Percentiles rank a stretch among this genome's conserved stretches.
phyloP scores from a whole-genome alignment of 2,113 vertebrate species.

The Hippolais icterina region DNA sequence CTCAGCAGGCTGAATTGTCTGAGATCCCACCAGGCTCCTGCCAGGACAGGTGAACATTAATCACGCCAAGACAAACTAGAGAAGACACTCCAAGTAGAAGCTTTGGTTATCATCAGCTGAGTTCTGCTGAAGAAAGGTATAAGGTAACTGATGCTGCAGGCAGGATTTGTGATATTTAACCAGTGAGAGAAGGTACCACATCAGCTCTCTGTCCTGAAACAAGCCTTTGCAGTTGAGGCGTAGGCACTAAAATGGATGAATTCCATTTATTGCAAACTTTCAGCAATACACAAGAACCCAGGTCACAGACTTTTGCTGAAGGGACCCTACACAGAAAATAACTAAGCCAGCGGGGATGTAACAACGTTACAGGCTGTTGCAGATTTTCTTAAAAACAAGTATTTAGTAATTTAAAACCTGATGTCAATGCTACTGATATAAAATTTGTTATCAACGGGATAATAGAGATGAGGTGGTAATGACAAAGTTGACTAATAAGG shows the following conservation, averaged over 20 bases:
- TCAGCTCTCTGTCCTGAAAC: not conserved
- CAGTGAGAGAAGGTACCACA: not conserved
- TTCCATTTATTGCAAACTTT: not conserved
- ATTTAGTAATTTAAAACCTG: not conserved
- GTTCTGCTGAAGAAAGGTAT: not conserved
- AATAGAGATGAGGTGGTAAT: not conserved
- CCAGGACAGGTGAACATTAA: not conserved
- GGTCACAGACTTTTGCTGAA: not conserved
- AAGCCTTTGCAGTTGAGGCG: not conserved
- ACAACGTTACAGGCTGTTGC: not conserved
- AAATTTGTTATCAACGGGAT: not conserved
- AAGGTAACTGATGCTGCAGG: not conserved
- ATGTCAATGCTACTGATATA: not conserved
- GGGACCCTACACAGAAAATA: not conserved
- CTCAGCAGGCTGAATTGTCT: not conserved
- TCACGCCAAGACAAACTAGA: not conserved
- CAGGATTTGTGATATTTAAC: not conserved
- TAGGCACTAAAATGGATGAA: not conserved
- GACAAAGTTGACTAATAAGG: not conserved
- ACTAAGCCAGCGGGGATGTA: not conserved
- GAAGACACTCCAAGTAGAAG: not conserved
- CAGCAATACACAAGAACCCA: not conserved
- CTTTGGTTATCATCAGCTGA: not conserved
- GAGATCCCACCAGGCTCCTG: not conserved
- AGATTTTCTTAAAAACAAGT: not conserved